Evolutionary conservation across 2,113 vertebrate species (phyloP).

Genomic region (Bolborhynchus lineola): DNA sequence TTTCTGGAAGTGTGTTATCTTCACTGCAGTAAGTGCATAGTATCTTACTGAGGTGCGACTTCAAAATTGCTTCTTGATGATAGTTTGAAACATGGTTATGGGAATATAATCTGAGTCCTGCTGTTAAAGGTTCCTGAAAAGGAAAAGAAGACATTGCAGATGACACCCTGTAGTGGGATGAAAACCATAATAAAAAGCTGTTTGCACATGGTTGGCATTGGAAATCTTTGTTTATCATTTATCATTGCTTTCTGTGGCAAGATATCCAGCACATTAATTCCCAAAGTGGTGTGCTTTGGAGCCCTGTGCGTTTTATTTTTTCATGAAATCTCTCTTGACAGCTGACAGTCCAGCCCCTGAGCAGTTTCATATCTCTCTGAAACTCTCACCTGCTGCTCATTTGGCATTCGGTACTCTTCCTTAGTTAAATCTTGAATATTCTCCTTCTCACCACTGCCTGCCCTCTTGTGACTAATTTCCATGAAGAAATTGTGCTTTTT

Average conservation of each 20-base stretch:
- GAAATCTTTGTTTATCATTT: not conserved
- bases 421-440: not conserved
- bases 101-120: not conserved
- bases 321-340: slow-evolving; percentile 13
- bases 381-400: slow-evolving; percentile 36
- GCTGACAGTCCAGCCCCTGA: not conserved
- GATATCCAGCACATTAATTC: not conserved
- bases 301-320: not conserved
- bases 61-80: not conserved
- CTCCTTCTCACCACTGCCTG: not conserved
- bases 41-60: not conserved
- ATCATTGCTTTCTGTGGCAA: not conserved
- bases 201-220: not conserved
- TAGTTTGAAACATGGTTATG: not conserved
- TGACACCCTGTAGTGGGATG: not conserved
- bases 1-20: not conserved
- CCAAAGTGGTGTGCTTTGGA: not conserved
- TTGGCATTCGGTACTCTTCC: not conserved
- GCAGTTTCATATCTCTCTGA: not conserved
- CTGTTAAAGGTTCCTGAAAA: not conserved
- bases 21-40: not conserved
- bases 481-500: not conserved
- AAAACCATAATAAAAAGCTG: not conserved
- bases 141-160: not conserved
- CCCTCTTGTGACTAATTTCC: not conserved